Base-by-base conservation (phyloP, 2,888 invertebrate genomes). In the Agonopterix subpropinquella region DNA sequence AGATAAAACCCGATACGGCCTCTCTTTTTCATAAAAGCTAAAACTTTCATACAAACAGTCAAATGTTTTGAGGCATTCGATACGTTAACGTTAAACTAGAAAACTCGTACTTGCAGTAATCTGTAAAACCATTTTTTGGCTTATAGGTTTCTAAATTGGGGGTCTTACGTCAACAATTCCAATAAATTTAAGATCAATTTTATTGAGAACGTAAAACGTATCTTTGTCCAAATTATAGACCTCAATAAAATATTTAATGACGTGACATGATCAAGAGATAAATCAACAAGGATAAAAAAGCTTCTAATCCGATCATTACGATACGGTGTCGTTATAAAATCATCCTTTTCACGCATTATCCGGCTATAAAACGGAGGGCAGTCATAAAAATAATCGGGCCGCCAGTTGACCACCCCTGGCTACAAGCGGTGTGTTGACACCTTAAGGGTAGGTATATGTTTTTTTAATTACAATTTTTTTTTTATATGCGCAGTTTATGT, bases 291-390 rank as follows among this genome's bases (percentile, higher is more conserved):
- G 80, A 79, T 85, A 69, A 80, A 76, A 71, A 65, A 64, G 64
- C 59, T 55, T 65, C 58, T 80, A 83, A 85, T 82, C 81, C 76
- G 77, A 79, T 70, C 73, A 73, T 74, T 70, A 71, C 70, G 67
- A 71, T 71, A 70, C 67, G 64, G 63, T 64, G 67, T 69, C 64
- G 77, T 72, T 76, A 78, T 82, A 80, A 85, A 82, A 73, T 73
- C 61, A 70, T 69, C 65, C 74, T 70, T 76, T 81, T 81, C 78
- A 82, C 81, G 81, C 80, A 76, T 85, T 83, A 81, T 75, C 71
- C 78, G 71, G 71, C 65, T 59, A 72, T 83, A 80, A 84, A 83
- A 72, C 52, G 50, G 57, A 56, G 53, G 54, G 57, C 53, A 69
- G 53, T 70, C 68, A 64, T 80, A 78, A 81, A 80, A 63, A 59